Conservation (phyloP, 2,797 vertebrate species). For the Columba guinea region DNA sequence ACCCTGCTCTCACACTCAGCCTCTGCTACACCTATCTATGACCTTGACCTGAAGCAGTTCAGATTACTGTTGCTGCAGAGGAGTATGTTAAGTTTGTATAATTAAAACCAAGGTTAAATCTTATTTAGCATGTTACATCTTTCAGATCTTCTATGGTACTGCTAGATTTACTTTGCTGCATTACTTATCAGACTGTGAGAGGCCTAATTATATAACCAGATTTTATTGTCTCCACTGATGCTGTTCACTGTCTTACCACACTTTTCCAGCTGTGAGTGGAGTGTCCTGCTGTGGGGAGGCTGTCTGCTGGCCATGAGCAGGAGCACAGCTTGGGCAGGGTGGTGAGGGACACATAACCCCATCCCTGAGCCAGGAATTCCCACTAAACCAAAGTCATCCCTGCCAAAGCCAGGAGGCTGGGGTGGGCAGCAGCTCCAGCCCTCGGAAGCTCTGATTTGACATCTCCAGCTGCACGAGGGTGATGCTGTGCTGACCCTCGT, state of each 20-base stretch:
- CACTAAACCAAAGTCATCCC: not conserved
- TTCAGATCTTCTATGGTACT: not conserved
- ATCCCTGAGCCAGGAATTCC: not conserved
- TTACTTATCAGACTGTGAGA: not conserved
- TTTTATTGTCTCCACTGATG: not conserved
- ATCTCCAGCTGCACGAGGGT: not conserved
- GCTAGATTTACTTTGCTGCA: not conserved
- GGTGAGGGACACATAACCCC: not conserved
- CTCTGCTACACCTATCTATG: not conserved
- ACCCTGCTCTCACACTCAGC: not conserved
- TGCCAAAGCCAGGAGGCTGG: not conserved
- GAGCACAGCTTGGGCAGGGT: not conserved
- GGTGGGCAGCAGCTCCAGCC: not conserved
- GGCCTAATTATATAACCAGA: not conserved
- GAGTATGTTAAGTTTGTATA: not conserved
- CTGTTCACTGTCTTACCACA: not conserved
- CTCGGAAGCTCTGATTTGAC: not conserved
- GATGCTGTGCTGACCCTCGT: not conserved
- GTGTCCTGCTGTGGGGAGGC: not conserved
- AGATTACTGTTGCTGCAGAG: not conserved
- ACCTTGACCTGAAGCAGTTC: not conserved
- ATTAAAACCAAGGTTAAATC: not conserved
- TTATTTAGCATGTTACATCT: not conserved
- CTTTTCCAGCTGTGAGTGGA: not conserved
- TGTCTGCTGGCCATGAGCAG: rapidly evolving